phyloP scores from a whole-genome alignment of 2,113 vertebrate genomes.

The Ochotona curzoniae region DNA sequence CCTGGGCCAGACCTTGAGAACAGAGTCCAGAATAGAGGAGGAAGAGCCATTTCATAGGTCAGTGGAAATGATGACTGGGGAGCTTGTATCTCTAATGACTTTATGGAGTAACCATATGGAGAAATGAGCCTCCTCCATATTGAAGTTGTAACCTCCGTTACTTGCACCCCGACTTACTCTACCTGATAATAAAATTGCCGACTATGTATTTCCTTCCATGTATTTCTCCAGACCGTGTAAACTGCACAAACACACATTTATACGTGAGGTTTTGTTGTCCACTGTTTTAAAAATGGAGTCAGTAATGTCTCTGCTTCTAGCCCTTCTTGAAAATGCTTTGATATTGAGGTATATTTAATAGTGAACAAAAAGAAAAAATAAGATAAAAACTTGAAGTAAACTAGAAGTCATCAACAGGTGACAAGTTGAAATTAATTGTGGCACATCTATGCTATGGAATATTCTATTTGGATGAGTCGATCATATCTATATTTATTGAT shows the following conservation, averaged over 20 bases:
- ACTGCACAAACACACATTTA: neutral
- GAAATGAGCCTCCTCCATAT: neutral
- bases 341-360: neutral
- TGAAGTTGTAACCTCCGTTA: neutral
- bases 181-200: neutral
- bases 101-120: neutral
- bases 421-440: neutral
- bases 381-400: neutral
- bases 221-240: neutral
- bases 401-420: neutral
- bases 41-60: neutral
- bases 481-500: neutral
- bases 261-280: neutral
- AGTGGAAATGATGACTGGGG: neutral
- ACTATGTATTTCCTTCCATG: neutral
- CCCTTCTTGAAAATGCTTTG: neutral
- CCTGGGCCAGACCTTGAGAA: neutral
- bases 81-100: neutral
- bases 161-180: neutral
- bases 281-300: neutral
- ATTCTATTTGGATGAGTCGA: neutral
- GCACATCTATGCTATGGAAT: neutral
- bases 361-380: neutral
- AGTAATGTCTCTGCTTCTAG: neutral
- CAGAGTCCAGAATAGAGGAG: neutral